These are phyloP conservation scores for Spongia lamella DNA, from an alignment of 37 sponge, comb jelly and placozoan genomes.

Conservation along the genomic window DNA sequence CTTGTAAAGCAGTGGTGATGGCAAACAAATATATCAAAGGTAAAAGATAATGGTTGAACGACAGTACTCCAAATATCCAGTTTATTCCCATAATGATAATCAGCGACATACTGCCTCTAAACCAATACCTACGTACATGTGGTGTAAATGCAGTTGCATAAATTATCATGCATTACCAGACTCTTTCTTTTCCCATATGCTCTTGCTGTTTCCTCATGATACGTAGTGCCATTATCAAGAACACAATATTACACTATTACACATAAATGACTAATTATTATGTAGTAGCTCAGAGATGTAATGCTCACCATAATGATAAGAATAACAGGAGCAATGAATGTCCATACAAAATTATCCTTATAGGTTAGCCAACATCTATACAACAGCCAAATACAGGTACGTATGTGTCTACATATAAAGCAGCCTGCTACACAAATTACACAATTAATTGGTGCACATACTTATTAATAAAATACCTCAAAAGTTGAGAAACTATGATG, in stretches of 20 bases:
- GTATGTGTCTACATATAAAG: no score
- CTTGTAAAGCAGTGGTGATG: slow-evolving; percentile 42
- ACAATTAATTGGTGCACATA: no score
- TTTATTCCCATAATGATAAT: slow-evolving; percentile 56
- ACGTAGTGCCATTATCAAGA: slow-evolving; percentile 45
- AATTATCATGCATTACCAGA: not conserved
- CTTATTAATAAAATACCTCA: no score
- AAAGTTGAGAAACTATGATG: no score
- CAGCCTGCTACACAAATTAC: no score
- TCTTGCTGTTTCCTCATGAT: slow-evolving; percentile 44
- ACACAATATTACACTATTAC: slow-evolving; percentile 39
- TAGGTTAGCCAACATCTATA: slow-evolving; percentile 69
- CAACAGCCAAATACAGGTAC: no score
- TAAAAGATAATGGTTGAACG: slow-evolving; percentile 17
- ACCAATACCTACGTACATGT: slow-evolving; percentile 41
- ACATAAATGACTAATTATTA: no score
- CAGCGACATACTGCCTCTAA: slow-evolving; percentile 37
- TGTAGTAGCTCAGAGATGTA: not conserved
- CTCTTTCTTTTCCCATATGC: not conserved
- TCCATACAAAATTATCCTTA: slow-evolving; percentile 57
- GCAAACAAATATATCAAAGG: slow-evolving; percentile 47
- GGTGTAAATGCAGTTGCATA: not conserved
- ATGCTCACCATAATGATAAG: slow-evolving; percentile 59
- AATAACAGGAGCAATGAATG: slow-evolving; percentile 65
- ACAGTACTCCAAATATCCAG: slow-evolving; percentile 50